These are phyloP conservation scores for Amblyopsis hoosieri DNA, from an alignment of 2,797 vertebrate species.

Conservation along the genomic window DNA sequence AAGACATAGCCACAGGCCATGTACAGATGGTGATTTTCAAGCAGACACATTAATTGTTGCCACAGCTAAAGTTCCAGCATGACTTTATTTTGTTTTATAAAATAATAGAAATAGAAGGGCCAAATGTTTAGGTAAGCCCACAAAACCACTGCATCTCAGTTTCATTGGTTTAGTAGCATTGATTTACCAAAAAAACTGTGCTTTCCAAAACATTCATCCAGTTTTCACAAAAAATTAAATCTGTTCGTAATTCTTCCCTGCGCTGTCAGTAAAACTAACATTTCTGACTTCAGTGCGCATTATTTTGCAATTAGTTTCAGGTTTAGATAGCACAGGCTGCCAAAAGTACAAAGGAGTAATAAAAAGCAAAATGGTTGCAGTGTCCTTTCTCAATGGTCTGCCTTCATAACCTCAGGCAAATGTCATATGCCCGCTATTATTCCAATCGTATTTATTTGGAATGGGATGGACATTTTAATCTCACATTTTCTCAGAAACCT, in stretches of 20 bases:
- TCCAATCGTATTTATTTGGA: slow-evolving; percentile 71
- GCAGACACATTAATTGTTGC: not conserved
- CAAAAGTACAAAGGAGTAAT: slow-evolving; percentile 43
- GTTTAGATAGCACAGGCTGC: slow-evolving; percentile 50
- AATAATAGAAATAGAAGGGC: not conserved
- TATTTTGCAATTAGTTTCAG: slow-evolving; percentile 63
- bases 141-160: not conserved
- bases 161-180: not conserved
- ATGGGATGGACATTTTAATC: slow-evolving; percentile 74
- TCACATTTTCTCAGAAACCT: slow-evolving; percentile 73
- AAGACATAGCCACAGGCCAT: slow-evolving; percentile 6
- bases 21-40: not conserved
- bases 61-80: not conserved
- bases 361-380: slow-evolving; percentile 56
- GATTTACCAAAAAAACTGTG: not conserved
- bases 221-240: slow-evolving; percentile 1
- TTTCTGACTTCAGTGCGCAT: slow-evolving; percentile 38
- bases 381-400: slow-evolving; percentile 66
- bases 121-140: not conserved
- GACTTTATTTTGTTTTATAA: slow-evolving; percentile 1
- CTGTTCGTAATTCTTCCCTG: too few species aligned
- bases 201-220: not conserved
- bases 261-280: slow-evolving; percentile 26
- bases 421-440: slow-evolving; percentile 67
- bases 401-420: slow-evolving; percentile 65